Conservation (phyloP, 2,113 vertebrate genomes). For the Malurus cyaneus region DNA sequence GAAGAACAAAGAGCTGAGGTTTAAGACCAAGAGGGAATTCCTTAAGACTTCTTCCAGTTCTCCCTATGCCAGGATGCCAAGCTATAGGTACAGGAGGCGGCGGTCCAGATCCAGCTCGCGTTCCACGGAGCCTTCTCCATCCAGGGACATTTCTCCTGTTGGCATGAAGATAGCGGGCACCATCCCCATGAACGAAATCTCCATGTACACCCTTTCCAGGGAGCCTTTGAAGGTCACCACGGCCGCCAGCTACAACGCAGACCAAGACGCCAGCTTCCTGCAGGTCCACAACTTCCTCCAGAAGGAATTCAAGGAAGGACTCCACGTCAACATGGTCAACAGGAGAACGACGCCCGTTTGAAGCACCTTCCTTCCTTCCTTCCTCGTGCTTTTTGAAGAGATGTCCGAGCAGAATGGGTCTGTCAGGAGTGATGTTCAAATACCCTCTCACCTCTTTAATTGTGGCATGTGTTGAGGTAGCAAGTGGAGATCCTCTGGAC, state of each 20-base stretch:
- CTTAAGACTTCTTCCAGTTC: slow-evolving; percentile 91
- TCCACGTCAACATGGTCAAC: slow-evolving; percentile 82
- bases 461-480: slow-evolving; percentile 25
- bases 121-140: slow-evolving; percentile 89
- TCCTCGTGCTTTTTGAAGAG: neutral
- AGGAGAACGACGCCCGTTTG: slow-evolving; percentile 96
- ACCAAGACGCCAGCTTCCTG: slow-evolving; percentile 89
- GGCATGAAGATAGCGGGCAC: slow-evolving; percentile 85
- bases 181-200: slow-evolving; percentile 90
- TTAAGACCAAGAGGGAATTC: slow-evolving; percentile 88
- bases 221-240: slow-evolving; percentile 86
- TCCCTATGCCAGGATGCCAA: slow-evolving; percentile 95
- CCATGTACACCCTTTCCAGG: slow-evolving; percentile 93
- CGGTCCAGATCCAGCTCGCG: slow-evolving; percentile 89
- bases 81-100: slow-evolving; percentile 90
- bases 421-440: slow-evolving; percentile 15
- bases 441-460: slow-evolving; percentile 62
- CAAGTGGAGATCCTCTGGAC: slow-evolving; percentile 25
- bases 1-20: slow-evolving; percentile 92
- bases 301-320: slow-evolving; percentile 90
- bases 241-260: slow-evolving; percentile 88
- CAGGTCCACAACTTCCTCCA: slow-evolving; percentile 97
- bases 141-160: slow-evolving; percentile 86
- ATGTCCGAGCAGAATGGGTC: neutral
- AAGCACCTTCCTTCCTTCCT: slow-evolving; percentile 38